Evolutionary conservation across 1,140 invertebrate genomes (phyloP).

Genomic region (Hypsibius dujardini): DNA sequence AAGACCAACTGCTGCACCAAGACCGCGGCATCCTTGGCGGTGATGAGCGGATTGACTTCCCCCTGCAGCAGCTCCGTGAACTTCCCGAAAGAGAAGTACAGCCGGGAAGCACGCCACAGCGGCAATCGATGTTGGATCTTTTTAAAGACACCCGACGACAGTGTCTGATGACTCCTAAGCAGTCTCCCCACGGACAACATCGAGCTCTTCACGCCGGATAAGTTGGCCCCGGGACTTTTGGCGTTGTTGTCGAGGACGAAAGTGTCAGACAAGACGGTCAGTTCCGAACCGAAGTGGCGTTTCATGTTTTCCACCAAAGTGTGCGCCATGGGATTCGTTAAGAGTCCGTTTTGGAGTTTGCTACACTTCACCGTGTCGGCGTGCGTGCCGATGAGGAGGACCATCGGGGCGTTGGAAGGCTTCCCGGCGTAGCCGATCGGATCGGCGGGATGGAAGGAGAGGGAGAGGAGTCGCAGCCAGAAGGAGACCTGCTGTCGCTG

Average conservation of each 20-base stretch:
- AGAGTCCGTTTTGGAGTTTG: not conserved
- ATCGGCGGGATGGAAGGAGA: slow-evolving; percentile 54
- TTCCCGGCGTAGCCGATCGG: slow-evolving; percentile 41
- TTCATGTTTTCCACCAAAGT: slow-evolving; percentile 37
- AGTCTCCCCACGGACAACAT: slow-evolving; percentile 24
- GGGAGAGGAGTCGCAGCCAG: slow-evolving; percentile 44
- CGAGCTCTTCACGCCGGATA: slow-evolving; percentile 40
- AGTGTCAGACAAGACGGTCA: slow-evolving; percentile 38
- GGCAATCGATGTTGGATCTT: not conserved
- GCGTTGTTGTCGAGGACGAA: slow-evolving; percentile 40
- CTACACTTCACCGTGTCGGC: slow-evolving; percentile 36
- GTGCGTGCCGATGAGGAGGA: slow-evolving; percentile 49
- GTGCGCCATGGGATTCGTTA: slow-evolving; percentile 33
- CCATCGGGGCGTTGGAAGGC: slow-evolving; percentile 34
- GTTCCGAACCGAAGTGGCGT: slow-evolving; percentile 37
- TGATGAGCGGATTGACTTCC: slow-evolving; percentile 5
- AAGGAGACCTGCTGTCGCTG: slow-evolving; percentile 55
- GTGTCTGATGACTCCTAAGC: not conserved
- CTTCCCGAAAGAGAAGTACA: not conserved
- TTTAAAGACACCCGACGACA: not conserved
- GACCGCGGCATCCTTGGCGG: not conserved
- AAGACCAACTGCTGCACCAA: not conserved
- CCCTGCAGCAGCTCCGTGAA: not conserved
- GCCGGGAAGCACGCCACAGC: not conserved
- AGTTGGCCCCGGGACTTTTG: slow-evolving; percentile 39